Percentiles rank a stretch among this genome's conserved stretches.
Evolutionary conservation across 2,113 vertebrate species (phyloP).

Genomic region (Melozone crissalis): DNA sequence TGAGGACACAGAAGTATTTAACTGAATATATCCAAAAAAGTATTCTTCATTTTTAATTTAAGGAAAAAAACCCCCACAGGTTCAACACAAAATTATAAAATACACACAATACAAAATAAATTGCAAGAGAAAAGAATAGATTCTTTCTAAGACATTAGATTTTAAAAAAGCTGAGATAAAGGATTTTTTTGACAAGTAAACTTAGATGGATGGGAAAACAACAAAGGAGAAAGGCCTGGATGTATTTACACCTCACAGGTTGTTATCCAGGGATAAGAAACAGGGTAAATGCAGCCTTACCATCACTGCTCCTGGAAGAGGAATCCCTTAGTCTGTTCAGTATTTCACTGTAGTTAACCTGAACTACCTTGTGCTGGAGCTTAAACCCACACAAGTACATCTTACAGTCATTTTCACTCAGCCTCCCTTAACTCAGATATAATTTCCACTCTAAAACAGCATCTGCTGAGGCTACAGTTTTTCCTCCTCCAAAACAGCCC

Average conservation of each 20-base stretch:
- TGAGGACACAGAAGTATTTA: background rate
- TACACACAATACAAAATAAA: background rate
- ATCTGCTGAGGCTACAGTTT: background rate
- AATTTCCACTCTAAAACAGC: background rate
- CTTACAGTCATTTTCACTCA: background rate
- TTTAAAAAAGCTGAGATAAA: background rate
- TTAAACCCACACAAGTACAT: background rate
- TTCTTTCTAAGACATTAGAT: background rate
- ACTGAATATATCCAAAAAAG: background rate
- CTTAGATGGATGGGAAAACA: background rate
- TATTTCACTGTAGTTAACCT: background rate
- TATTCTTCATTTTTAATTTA: constrained; percentile 21
- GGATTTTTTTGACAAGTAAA: background rate
- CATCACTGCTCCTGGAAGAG: background rate
- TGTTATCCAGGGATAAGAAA: background rate
- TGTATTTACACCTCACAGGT: background rate
- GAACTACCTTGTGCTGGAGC: background rate
- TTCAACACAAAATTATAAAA: background rate
- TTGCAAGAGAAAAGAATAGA: background rate
- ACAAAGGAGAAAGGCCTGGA: background rate
- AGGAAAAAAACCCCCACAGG: background rate
- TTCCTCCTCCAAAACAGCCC: background rate
- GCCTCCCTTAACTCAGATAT: background rate
- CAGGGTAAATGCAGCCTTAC: background rate
- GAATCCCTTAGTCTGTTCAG: background rate